Percentiles rank a stretch among this genome's conserved stretches.
Conservation (phyloP, 2,113 vertebrate species). For the Lynx canadensis region DNA sequence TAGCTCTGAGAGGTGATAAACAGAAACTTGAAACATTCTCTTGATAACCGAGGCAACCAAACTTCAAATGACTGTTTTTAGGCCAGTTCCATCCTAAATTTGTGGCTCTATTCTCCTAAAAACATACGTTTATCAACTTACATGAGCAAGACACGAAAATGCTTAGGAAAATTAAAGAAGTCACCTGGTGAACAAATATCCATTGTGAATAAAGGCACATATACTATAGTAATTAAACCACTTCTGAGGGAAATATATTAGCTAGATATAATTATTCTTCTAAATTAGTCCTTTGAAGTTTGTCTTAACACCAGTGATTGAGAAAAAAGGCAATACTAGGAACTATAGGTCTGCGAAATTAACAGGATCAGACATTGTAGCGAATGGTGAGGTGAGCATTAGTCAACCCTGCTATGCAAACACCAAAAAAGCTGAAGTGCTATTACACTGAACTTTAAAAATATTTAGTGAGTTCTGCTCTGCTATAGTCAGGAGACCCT, state of each 20-base stretch:
- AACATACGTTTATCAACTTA: constrained; percentile 1
- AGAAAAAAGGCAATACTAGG: not conserved
- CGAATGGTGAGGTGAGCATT: not conserved
- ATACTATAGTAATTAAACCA: constrained; percentile 44
- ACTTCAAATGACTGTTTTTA: not conserved
- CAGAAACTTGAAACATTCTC: constrained; percentile 3
- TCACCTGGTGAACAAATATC: not conserved
- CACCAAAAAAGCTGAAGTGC: constrained; percentile 10
- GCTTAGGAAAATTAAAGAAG: constrained; percentile 51
- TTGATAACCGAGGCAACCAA: constrained; percentile 29
- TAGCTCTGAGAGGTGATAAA: not conserved
- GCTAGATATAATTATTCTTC: constrained; percentile 2
- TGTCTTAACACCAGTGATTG: not conserved
- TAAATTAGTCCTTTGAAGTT: constrained; percentile 6
- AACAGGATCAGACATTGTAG: constrained; percentile 6
- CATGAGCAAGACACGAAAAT: not conserved
- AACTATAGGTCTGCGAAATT: constrained; percentile 15
- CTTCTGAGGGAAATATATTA: constrained; percentile 38
- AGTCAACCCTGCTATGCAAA: constrained; percentile 4
- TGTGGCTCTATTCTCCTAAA: not conserved
- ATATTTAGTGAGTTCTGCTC: not conserved
- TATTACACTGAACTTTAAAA: constrained; percentile 29
- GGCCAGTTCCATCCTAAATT: constrained; percentile 22
- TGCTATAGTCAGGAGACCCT: constrained; percentile 8
- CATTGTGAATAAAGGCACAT: not conserved